These are phyloP conservation scores for Coboldia fuscipes DNA, from an alignment of 1,140 invertebrate genomes.

Conservation along the genomic window DNA sequence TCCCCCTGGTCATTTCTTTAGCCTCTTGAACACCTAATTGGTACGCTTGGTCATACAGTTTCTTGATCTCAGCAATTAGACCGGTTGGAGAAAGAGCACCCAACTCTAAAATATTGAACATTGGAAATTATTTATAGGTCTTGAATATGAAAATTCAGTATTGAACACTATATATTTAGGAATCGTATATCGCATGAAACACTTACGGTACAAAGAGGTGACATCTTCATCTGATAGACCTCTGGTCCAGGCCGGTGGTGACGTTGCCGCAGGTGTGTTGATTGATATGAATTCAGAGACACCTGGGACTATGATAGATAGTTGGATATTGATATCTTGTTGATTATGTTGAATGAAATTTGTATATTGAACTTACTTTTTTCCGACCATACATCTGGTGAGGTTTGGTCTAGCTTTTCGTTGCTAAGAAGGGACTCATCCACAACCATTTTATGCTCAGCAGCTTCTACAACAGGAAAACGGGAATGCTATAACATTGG, in stretches of 20 bases:
- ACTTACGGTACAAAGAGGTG: constrained; percentile 48
- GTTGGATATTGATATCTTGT: not conserved
- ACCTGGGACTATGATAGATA: constrained; percentile 36
- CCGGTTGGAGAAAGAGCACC: constrained; percentile 54
- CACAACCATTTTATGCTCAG: constrained; percentile 23
- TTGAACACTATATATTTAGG: too few relatives aligned
- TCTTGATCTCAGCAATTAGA: constrained; percentile 77
- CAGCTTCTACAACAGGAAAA: constrained; percentile 14
- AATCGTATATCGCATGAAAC: too few relatives aligned
- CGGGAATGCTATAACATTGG: not conserved
- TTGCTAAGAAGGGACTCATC: constrained; percentile 55
- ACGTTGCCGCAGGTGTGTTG: constrained; percentile 23
- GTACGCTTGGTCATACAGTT: constrained; percentile 81
- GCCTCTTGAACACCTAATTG: constrained; percentile 83
- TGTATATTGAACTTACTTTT: constrained; percentile 42
- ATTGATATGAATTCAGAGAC: constrained; percentile 44
- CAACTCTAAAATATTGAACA: constrained; percentile 52
- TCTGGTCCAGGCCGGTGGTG: constrained; percentile 29
- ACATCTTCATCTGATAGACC: constrained; percentile 39
- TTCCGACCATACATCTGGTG: constrained; percentile 85
- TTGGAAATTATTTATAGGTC: constrained; percentile 1
- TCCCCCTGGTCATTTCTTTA: constrained; percentile 89
- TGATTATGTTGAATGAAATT: not conserved
- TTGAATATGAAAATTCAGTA: too few relatives aligned
- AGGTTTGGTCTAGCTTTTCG: constrained; percentile 75